These are phyloP conservation scores for Odontophorus gujanensis DNA, from an alignment of 2,113 vertebrate genomes.

Conservation along the genomic window DNA sequence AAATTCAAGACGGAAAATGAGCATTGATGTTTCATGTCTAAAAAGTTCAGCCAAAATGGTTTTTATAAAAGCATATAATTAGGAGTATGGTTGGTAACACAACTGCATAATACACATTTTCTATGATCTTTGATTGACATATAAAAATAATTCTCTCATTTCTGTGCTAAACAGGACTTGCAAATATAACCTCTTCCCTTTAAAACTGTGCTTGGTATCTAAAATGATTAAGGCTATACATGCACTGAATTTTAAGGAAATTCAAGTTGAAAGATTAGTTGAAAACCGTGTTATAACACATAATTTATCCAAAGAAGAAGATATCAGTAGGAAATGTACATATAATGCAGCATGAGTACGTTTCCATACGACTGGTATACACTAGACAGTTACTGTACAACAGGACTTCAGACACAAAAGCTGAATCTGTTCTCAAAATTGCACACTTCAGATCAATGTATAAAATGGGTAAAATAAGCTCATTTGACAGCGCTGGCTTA, in stretches of 20 bases:
- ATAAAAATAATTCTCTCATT: slow-evolving; percentile 51
- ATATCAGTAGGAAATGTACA: neutral
- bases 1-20: neutral
- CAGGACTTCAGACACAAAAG: slow-evolving; percentile 6
- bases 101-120: slow-evolving; percentile 34
- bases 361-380: neutral
- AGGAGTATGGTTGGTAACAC: slow-evolving; percentile 31
- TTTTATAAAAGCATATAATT: slow-evolving; percentile 25
- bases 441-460: neutral
- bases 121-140: slow-evolving; percentile 11
- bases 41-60: slow-evolving; percentile 5
- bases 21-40: neutral
- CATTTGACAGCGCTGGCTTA: neutral
- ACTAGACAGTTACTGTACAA: neutral
- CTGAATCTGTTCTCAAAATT: slow-evolving; percentile 9
- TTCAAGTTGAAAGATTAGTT: slow-evolving; percentile 39
- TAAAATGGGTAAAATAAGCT: neutral
- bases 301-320: neutral
- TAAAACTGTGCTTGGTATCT: slow-evolving; percentile 58
- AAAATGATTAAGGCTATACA: slow-evolving; percentile 56
- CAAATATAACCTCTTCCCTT: slow-evolving; percentile 14
- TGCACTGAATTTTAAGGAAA: slow-evolving; percentile 43
- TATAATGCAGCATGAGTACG: neutral
- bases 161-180: slow-evolving; percentile 32
- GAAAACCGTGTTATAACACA: slow-evolving; percentile 3